Evolutionary conservation across 2,797 vertebrate species (phyloP).

Genomic region (Poecile montanus): DNA sequence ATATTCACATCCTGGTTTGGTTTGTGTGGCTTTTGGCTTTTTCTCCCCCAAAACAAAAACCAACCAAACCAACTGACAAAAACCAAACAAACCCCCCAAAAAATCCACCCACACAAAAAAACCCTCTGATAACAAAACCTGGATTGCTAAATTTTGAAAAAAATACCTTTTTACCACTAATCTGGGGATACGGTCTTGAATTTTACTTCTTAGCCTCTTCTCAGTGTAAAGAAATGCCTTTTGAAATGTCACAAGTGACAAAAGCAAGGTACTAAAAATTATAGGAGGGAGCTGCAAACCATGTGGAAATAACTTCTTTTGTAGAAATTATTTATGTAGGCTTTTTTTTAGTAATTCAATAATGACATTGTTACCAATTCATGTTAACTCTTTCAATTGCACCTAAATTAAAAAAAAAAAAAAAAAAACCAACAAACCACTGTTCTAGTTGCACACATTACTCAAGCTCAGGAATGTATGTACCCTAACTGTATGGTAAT

Average conservation of each 20-base stretch:
- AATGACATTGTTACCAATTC: not conserved
- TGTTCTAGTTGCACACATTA: not conserved
- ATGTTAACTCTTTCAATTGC: conserved; percentile 1
- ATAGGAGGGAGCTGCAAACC: conserved; percentile 39
- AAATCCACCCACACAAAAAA: not conserved
- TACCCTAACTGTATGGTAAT: not conserved
- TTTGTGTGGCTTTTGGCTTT: not conserved
- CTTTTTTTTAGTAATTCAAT: not conserved
- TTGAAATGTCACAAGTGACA: conserved; percentile 64
- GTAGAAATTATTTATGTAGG: conserved; percentile 33
- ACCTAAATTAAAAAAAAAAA: not conserved
- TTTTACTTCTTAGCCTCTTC: not conserved
- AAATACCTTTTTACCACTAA: not conserved
- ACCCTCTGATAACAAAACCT: not conserved
- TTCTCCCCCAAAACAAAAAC: not conserved
- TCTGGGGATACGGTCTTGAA: not conserved
- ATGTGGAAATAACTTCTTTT: conserved; percentile 65
- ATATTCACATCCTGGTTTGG: not conserved
- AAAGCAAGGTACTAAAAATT: conserved; percentile 59
- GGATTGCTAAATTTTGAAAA: not conserved
- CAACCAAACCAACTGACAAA: fast-evolving
- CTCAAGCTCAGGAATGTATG: not conserved
- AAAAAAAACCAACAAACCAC: not conserved
- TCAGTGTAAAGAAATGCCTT: conserved; percentile 14
- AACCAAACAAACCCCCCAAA: not conserved